These are phyloP conservation scores for Chrysopilus asiliformis DNA, from an alignment of 2,888 invertebrate species.

Conservation along the genomic window DNA sequence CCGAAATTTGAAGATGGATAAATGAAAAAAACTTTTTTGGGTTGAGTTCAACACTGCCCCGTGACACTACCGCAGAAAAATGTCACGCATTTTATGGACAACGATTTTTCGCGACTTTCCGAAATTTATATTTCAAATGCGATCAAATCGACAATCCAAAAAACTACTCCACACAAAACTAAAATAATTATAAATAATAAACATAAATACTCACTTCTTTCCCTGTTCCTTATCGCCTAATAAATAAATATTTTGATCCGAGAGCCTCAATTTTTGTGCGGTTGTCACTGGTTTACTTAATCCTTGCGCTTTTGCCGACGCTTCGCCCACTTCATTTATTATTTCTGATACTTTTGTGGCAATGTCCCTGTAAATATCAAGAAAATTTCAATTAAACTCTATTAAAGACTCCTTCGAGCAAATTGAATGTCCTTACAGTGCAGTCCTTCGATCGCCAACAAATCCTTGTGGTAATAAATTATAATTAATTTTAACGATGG, in stretches of 20 bases:
- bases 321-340: slow-evolving; percentile 56
- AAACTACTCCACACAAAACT: no score
- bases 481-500: slow-evolving; percentile 39
- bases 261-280: slow-evolving; percentile 49
- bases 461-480: slow-evolving; percentile 42
- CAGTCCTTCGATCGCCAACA: slow-evolving; percentile 39
- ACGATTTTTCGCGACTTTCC: slow-evolving; percentile 3
- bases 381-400: not conserved
- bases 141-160: no score
- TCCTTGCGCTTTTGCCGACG: slow-evolving; percentile 61
- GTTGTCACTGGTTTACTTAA: slow-evolving; percentile 60
- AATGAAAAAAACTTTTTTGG: no score
- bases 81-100: no score
- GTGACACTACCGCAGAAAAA: no score
- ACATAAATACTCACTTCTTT: slow-evolving; percentile 41
- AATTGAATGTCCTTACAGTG: slow-evolving; percentile 31
- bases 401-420: not conserved
- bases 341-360: slow-evolving; percentile 46
- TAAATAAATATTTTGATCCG: slow-evolving; percentile 36
- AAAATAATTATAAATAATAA: no score
- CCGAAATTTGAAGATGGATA: no score
- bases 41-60: no score
- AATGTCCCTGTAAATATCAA: slow-evolving; percentile 41
- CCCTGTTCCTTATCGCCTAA: slow-evolving; percentile 35
- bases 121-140: no score